These are phyloP conservation scores for Salarias fasciatus DNA, from an alignment of 2,797 vertebrate genomes.

Conservation along the genomic window DNA sequence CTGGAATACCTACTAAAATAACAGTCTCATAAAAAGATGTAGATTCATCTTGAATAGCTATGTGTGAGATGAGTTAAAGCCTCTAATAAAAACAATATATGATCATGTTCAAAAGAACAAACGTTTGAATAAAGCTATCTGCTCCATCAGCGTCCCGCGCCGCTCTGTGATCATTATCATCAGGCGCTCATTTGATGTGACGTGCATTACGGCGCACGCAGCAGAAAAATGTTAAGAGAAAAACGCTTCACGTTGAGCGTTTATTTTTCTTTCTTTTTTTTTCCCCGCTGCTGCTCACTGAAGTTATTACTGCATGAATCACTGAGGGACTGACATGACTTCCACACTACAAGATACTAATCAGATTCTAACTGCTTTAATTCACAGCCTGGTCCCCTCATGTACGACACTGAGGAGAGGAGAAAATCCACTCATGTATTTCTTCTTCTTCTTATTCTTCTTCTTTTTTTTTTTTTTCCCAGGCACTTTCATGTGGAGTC, in stretches of 20 bases:
- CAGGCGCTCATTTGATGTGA: constrained; percentile 13
- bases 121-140: not conserved
- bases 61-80: not conserved
- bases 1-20: not conserved
- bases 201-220: not conserved
- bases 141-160: not conserved
- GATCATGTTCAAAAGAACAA: not conserved
- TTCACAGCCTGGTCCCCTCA: constrained; percentile 14
- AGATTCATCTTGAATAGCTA: not conserved
- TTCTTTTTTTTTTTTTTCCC: constrained; percentile 1
- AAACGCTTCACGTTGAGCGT: constrained; percentile 6
- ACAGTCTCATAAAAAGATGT: not conserved
- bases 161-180: constrained; percentile 2
- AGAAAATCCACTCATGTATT: constrained; percentile 17
- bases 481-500: constrained; percentile 14
- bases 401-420: not conserved
- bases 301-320: constrained; percentile 6
- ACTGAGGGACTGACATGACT: constrained; percentile 2
- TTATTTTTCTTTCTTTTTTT: constrained; percentile 5
- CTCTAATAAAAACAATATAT: not conserved
- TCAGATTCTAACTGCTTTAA: constrained; percentile 14
- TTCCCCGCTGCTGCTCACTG: not conserved
- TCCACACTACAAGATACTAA: constrained; percentile 2
- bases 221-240: constrained; percentile 4
- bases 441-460: too few species aligned